Conservation (phyloP, 2,797 vertebrate genomes). For the Phaenicophaeus curvirostris region DNA sequence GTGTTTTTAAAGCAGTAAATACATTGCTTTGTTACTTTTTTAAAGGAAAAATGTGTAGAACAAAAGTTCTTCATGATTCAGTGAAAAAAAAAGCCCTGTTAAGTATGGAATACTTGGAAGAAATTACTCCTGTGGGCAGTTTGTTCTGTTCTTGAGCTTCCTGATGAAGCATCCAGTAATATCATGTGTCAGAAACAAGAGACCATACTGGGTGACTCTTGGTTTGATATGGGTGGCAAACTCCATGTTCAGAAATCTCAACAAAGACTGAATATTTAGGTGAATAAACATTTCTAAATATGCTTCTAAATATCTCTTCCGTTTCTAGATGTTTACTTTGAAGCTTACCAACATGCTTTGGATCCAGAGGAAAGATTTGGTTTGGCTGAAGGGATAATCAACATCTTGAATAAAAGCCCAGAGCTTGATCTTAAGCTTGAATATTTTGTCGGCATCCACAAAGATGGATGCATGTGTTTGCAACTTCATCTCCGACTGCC, state of each 20-base stretch:
- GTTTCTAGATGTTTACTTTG: constrained; percentile 82
- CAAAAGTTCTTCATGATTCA: not conserved
- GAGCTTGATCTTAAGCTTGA: constrained; percentile 74
- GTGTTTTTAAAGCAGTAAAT: not conserved
- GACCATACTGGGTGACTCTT: not conserved
- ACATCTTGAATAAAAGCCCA: constrained; percentile 75
- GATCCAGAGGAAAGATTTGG: constrained; percentile 78
- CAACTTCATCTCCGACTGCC: constrained; percentile 77
- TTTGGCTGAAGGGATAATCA: constrained; percentile 76
- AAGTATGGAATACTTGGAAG: not conserved
- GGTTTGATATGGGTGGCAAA: not conserved
- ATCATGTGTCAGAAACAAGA: not conserved
- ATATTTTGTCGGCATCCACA: constrained; percentile 76
- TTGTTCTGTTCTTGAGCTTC: not conserved
- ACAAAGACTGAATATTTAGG: not conserved
- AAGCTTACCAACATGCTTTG: constrained; percentile 79
- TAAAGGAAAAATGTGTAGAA: not conserved
- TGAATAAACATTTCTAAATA: not conserved
- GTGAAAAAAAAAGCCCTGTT: not conserved
- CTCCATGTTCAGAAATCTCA: not conserved
- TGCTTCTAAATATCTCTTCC: constrained; percentile 40
- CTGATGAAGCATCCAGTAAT: not conserved
- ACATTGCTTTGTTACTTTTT: not conserved
- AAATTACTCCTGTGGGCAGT: not conserved
- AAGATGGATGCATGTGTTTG: constrained; percentile 73